A percentile compares a stretch with the other conserved stretches of the same genome.
Conservation (phyloP, 2,797 vertebrate genomes). For the Enteromius fasciolatus region DNA sequence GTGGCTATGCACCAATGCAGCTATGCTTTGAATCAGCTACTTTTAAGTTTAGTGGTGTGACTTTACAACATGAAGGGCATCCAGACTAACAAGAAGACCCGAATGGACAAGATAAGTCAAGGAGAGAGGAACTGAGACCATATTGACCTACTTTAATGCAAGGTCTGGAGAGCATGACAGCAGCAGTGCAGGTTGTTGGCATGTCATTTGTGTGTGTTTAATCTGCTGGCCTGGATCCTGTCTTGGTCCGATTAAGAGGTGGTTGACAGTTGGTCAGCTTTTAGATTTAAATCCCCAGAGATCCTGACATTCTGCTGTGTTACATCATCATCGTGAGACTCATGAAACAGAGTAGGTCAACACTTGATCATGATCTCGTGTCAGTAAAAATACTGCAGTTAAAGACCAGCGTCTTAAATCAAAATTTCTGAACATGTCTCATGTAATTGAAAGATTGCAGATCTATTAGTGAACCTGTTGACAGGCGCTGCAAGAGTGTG, state of each 20-base stretch:
- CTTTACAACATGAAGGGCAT: not conserved
- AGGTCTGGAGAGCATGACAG: slow-evolving; percentile 2
- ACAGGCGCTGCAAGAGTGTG: not conserved
- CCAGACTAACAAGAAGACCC: not conserved
- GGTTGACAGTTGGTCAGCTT: slow-evolving; percentile 43
- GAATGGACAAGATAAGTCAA: not conserved
- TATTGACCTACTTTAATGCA: slow-evolving; percentile 10
- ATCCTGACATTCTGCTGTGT: slow-evolving; percentile 34
- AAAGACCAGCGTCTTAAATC: not conserved
- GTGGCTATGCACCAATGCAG: slow-evolving; percentile 50
- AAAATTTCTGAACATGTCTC: not conserved
- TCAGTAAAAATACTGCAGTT: not conserved
- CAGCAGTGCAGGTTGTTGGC: slow-evolving; percentile 32
- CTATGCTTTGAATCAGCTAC: slow-evolving; percentile 33
- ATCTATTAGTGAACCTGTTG: not conserved
- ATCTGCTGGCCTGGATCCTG: slow-evolving; percentile 47
- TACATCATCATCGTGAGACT: slow-evolving; percentile 44
- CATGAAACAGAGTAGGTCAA: slow-evolving; percentile 22
- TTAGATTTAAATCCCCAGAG: slow-evolving; percentile 48
- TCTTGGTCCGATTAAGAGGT: slow-evolving; percentile 45
- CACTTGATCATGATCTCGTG: slow-evolving; percentile 4
- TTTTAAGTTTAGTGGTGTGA: slow-evolving; percentile 21
- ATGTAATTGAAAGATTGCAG: not conserved
- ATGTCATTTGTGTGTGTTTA: slow-evolving; percentile 35
- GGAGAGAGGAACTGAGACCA: not conserved